A percentile compares a stretch with the other conserved stretches of the same genome.
phyloP scores from a whole-genome alignment of 2,797 vertebrate genomes.

The Ctenosaura bakeri region DNA sequence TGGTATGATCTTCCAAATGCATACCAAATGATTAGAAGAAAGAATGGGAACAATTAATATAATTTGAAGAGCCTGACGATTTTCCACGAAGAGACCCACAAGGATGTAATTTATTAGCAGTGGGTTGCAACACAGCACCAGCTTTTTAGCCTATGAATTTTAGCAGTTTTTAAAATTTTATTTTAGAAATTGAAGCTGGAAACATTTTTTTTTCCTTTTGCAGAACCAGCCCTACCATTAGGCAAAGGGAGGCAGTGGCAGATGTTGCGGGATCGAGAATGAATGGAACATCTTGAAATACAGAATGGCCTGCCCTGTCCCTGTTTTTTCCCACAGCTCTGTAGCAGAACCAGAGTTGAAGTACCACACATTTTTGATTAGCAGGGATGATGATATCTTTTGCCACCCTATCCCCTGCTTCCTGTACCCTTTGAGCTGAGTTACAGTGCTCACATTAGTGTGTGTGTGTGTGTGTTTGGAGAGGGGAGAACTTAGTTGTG shows the following conservation, averaged over 20 bases:
- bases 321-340: no score
- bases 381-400: no score
- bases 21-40: constrained; percentile 22
- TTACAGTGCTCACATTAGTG: no score
- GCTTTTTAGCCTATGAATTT: constrained; percentile 25
- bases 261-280: no score
- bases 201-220: background rate
- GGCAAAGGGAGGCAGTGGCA: no score
- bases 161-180: no score
- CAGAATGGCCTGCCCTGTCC: no score
- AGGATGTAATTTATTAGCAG: constrained; percentile 24
- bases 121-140: constrained; percentile 6
- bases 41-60: constrained; percentile 21
- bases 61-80: constrained; percentile 14
- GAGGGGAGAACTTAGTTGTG: no score
- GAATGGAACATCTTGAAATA: no score
- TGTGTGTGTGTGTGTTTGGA: no score
- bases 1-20: background rate
- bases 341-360: background rate
- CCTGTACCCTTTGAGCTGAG: no score
- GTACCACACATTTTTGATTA: background rate
- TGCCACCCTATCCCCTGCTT: no score
- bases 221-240: background rate
- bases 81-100: constrained; percentile 20
- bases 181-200: background rate